Conservation (phyloP, 35 echinoderm and acorn worm species). For the Amphiura filiformis region DNA sequence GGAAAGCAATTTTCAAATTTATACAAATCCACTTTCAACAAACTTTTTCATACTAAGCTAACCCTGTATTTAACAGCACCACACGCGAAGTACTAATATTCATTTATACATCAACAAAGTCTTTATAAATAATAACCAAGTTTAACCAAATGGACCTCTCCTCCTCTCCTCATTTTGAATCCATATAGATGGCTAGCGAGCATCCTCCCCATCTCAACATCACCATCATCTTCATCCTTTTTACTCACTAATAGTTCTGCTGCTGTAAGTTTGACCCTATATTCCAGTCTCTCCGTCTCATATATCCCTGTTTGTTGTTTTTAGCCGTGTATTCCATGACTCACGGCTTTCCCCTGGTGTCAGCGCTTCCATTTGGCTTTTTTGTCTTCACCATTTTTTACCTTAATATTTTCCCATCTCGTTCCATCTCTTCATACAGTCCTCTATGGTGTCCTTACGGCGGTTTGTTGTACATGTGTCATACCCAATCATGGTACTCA, state of each 20-base stretch:
- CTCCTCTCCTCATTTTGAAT: background rate
- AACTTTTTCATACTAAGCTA: too few relatives aligned
- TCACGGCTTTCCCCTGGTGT: background rate
- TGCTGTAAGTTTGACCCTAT: background rate
- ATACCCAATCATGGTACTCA: background rate
- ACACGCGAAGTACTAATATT: too few relatives aligned
- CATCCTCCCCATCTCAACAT: too few relatives aligned
- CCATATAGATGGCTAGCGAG: too few relatives aligned
- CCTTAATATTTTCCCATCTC: background rate
- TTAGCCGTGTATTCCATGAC: background rate
- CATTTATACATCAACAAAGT: background rate
- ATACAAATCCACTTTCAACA: too few relatives aligned
- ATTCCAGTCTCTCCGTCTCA: background rate
- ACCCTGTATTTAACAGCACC: too few relatives aligned
- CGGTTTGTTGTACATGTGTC: background rate
- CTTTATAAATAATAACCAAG: background rate
- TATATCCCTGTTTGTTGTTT: constrained; percentile 3
- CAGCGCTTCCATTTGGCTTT: background rate
- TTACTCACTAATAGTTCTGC: background rate
- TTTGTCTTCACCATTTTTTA: background rate
- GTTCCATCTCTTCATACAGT: background rate
- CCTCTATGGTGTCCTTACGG: background rate
- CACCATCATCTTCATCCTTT: background rate
- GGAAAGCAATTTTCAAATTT: too few relatives aligned
- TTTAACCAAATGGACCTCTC: background rate